These are phyloP conservation scores for Drosophila mayri DNA, from an alignment of 1,140 invertebrate species.

Conservation along the genomic window DNA sequence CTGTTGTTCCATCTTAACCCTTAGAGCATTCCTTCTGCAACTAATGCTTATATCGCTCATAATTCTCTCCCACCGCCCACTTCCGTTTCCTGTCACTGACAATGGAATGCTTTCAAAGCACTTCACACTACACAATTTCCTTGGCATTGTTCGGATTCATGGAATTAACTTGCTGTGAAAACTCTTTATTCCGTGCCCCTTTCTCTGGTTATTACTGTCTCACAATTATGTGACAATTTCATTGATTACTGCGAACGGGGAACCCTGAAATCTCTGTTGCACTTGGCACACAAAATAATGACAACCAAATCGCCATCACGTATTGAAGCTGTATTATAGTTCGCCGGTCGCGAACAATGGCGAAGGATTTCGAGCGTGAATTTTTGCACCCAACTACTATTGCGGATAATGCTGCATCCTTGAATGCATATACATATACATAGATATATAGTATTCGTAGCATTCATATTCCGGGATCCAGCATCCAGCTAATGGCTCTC, in stretches of 20 bases:
- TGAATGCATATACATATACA: neutral
- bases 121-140: conserved; percentile 23
- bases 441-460: conserved; percentile 8
- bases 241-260: conserved; percentile 57
- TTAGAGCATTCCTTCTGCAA: neutral
- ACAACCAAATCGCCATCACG: conserved; percentile 72
- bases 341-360: conserved; percentile 64
- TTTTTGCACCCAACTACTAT: conserved; percentile 60
- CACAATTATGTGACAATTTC: conserved; percentile 75
- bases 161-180: conserved; percentile 30
- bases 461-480: conserved; percentile 6
- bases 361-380: conserved; percentile 64
- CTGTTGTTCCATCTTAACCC: too few relatives aligned
- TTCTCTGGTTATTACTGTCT: conserved; percentile 10
- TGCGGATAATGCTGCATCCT: conserved; percentile 23
- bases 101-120: conserved; percentile 24
- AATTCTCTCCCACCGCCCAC: neutral
- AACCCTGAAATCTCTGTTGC: conserved; percentile 21
- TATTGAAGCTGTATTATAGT: conserved; percentile 72
- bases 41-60: conserved; percentile 14
- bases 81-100: conserved; percentile 15
- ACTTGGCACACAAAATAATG: conserved; percentile 32
- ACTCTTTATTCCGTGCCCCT: neutral
- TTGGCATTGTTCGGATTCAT: conserved; percentile 36
- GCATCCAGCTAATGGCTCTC: conserved; percentile 59